phyloP scores from a whole-genome alignment of 1,140 invertebrate species.

The Bicyclus anynana region DNA sequence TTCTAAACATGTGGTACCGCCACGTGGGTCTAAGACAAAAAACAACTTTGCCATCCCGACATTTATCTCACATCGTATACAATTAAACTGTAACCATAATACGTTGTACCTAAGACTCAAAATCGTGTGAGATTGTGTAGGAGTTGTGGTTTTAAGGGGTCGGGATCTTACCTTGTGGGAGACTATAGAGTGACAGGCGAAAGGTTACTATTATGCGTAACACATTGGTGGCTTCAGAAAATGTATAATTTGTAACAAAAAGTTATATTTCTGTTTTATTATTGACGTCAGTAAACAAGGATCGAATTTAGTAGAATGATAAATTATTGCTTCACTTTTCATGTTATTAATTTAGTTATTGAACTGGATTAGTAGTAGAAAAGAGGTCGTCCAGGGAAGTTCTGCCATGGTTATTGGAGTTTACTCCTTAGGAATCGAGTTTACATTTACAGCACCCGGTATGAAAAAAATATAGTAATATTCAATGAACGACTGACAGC shows the following conservation, averaged over 20 bases:
- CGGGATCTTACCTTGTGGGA: slow-evolving; percentile 58
- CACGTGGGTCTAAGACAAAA: slow-evolving; percentile 59
- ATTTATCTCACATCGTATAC: not conserved
- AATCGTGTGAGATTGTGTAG: not conserved
- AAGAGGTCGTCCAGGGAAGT: too few species aligned
- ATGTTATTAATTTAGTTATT: too few species aligned
- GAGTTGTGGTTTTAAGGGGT: not conserved
- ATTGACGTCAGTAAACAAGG: not conserved
- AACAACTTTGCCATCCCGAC: slow-evolving; percentile 6
- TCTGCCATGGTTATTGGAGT: too few species aligned
- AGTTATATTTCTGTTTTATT: not conserved
- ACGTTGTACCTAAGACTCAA: not conserved
- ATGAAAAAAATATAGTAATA: too few species aligned
- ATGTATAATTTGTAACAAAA: slow-evolving; percentile 18
- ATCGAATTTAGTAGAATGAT: not conserved
- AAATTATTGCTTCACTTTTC: not conserved
- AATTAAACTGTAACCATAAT: not conserved
- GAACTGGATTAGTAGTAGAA: too few species aligned
- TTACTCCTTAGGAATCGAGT: too few species aligned
- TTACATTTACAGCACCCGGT: too few species aligned
- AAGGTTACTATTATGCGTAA: slow-evolving; percentile 61
- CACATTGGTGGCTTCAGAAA: slow-evolving; percentile 41
- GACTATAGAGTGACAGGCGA: slow-evolving; percentile 54
- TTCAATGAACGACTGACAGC: too few species aligned
- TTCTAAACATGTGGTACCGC: slow-evolving; percentile 55